These are phyloP conservation scores for Symphodus melops DNA, from an alignment of 2,113 vertebrate species.

Conservation along the genomic window DNA sequence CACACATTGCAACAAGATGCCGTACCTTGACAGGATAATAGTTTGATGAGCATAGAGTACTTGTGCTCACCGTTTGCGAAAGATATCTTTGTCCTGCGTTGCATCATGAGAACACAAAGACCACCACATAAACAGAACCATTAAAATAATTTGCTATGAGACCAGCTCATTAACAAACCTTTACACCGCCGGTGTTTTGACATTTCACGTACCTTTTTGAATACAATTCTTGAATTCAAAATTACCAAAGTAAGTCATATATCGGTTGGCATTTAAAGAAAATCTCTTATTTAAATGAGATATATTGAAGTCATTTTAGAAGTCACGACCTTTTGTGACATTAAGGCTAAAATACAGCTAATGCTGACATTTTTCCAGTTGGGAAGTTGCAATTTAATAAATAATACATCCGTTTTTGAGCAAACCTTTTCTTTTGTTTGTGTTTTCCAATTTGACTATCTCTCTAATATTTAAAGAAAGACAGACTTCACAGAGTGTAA, in stretches of 20 bases:
- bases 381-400: slow-evolving; percentile 19
- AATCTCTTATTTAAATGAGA: slow-evolving; percentile 4
- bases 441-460: slow-evolving; percentile 22
- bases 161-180: slow-evolving; percentile 80
- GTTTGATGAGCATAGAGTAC: slow-evolving; percentile 51
- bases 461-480: slow-evolving; percentile 20
- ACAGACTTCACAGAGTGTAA: slow-evolving; percentile 29
- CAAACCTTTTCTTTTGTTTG: neutral
- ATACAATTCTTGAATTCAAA: neutral
- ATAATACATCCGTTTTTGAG: neutral
- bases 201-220: slow-evolving; percentile 10
- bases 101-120: slow-evolving; percentile 14
- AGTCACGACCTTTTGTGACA: neutral
- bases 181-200: slow-evolving; percentile 17
- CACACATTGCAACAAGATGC: slow-evolving; percentile 64
- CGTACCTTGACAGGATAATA: slow-evolving; percentile 61
- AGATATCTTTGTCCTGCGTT: slow-evolving; percentile 29
- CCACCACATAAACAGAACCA: neutral
- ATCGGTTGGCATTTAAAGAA: slow-evolving; percentile 26
- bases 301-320: neutral
- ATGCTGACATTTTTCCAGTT: slow-evolving; percentile 50
- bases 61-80: slow-evolving; percentile 40
- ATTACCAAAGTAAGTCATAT: slow-evolving; percentile 11
- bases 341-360: slow-evolving; percentile 9
- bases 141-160: slow-evolving; percentile 67